Evolutionary conservation across 2,888 invertebrate species (phyloP).

Genomic region (Tetanocera ferruginea): DNA sequence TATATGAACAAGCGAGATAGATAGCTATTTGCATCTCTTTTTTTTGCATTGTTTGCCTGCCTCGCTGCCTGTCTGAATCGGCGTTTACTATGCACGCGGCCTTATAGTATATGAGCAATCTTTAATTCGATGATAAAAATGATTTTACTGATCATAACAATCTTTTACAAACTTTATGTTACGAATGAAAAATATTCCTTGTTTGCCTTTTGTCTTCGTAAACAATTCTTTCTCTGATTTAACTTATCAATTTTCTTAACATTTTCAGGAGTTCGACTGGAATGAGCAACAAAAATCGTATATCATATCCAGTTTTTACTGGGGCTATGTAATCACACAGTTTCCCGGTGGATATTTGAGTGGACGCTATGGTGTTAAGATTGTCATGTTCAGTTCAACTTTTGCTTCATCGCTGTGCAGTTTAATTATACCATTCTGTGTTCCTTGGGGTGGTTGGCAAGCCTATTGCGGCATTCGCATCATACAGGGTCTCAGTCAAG

Average conservation of each 20-base stretch:
- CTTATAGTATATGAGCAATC: no score
- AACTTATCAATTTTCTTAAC: slow-evolving; percentile 13
- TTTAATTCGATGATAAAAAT: no score
- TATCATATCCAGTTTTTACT: slow-evolving; percentile 82
- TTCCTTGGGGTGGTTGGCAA: slow-evolving; percentile 75
- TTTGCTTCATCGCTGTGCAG: slow-evolving; percentile 77
- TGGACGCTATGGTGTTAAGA: slow-evolving; percentile 78
- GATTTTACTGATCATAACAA: no score
- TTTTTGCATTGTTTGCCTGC: no score
- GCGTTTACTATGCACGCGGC: no score
- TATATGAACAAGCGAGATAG: no score
- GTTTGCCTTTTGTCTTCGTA: slow-evolving; percentile 50
- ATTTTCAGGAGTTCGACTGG: slow-evolving; percentile 67
- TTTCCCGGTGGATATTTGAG: slow-evolving; percentile 83
- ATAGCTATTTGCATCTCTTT: no score
- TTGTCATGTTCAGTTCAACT: slow-evolving; percentile 74
- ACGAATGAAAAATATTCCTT: slow-evolving; percentile 72
- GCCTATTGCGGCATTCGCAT: slow-evolving; percentile 75
- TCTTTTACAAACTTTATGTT: no score
- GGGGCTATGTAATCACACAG: slow-evolving; percentile 83
- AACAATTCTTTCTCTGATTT: not conserved
- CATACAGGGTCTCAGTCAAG: slow-evolving; percentile 78
- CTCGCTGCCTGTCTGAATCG: no score
- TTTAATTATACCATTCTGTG: slow-evolving; percentile 77
- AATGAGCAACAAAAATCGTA: slow-evolving; percentile 72